Base-by-base conservation (phyloP, 2,888 invertebrate genomes). In the Cyclophora albipunctata region DNA sequence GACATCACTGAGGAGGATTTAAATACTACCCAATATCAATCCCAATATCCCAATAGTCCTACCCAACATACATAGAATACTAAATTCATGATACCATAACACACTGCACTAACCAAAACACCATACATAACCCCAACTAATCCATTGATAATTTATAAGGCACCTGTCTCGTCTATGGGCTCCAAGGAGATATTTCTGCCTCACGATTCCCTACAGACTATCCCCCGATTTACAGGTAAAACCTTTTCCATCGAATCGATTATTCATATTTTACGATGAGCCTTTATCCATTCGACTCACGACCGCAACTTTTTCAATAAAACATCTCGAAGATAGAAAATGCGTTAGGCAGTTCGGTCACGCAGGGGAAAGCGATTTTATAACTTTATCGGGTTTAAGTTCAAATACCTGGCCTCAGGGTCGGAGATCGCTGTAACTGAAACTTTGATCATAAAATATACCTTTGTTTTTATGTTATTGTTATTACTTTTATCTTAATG, bases 241-340 rank as follows among this genome's bases (percentile, higher is more conserved):
- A 60, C 58, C 61, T 58, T 60, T 61, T 55, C 56, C 53, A 58
- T 57, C 60, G 60, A 62, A 66, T 68, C 72, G 69, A 74, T 73
- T 81, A 86, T 86, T 86, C 85, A 87, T 86, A 84, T 84, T 86
- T 84, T 74, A 80, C 69, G 69, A 69, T 69, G 64, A 69, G 68
- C 67, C 67, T 68, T 79, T 69, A 71, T 69, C 79, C 64, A 87
- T 77, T 84, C 86, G 58, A 72, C 73, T 84, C 87, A 86, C 86
- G 86, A 74, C 70, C 74, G 69, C 59, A 82, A 86, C 81, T 87
- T 87, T 87, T 87, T 86, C 86, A 87, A 86, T 86, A 86, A 87
- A 87, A 84, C 82, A 80, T 78, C 81, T 79, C 71, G 67, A 66
- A 75, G 73, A 75, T 73, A 75, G 66, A 65, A 63, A 57, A 67